A percentile compares a stretch with the other conserved stretches of the same genome.
phyloP scores from a whole-genome alignment of 2,797 vertebrate species.

The Eulemur coronatus region DNA sequence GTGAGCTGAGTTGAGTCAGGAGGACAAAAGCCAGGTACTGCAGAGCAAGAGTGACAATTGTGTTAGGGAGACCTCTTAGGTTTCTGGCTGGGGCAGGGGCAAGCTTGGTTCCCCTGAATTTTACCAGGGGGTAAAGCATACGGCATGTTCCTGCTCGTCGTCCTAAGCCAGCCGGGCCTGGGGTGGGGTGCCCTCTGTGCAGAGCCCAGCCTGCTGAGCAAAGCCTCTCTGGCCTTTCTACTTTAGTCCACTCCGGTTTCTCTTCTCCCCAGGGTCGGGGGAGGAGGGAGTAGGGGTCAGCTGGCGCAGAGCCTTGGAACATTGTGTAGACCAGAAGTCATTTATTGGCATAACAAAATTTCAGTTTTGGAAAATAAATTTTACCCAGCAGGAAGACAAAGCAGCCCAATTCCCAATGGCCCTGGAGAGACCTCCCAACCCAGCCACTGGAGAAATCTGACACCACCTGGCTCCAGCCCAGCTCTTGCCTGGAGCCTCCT shows the following conservation, averaged over 20 bases:
- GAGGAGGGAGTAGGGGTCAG: not conserved
- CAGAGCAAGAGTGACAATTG: too few species aligned
- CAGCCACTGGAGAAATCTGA: conserved; percentile 26
- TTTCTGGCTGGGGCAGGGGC: too few species aligned
- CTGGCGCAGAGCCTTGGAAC: conserved; percentile 63
- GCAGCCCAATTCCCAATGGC: not conserved
- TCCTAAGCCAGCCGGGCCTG: not conserved
- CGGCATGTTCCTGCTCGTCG: not conserved
- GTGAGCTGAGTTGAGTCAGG: not conserved
- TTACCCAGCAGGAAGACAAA: conserved; percentile 46
- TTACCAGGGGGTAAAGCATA: not conserved
- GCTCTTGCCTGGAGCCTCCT: not conserved
- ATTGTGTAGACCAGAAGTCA: conserved; percentile 60
- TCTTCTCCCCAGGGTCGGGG: not conserved
- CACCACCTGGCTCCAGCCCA: not conserved
- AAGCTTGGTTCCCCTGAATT: not conserved
- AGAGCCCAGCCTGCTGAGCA: not conserved
- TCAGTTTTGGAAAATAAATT: conserved; percentile 64
- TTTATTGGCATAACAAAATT: conserved; percentile 57
- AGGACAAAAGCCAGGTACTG: not conserved
- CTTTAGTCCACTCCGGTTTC: not conserved
- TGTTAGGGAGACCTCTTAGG: not conserved
- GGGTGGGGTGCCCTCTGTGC: not conserved
- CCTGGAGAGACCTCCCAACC: not conserved
- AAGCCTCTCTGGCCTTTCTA: not conserved